Percentiles rank a stretch among this genome's conserved stretches.
Evolutionary conservation across 2,113 vertebrate species (phyloP).

Genomic region (Ochotona princeps): DNA sequence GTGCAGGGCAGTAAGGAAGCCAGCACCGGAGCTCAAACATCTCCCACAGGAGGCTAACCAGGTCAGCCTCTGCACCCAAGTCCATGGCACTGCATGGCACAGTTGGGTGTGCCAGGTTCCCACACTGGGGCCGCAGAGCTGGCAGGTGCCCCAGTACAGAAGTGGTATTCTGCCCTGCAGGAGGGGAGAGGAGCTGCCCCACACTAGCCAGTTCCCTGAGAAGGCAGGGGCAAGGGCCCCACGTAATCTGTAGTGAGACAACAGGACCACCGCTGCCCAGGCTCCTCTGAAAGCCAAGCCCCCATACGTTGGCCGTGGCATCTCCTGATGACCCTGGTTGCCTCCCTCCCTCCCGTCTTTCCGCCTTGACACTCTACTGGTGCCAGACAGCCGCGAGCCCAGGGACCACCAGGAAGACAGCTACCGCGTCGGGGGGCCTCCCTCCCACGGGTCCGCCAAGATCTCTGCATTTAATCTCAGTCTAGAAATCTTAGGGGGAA

Average conservation of each 20-base stretch:
- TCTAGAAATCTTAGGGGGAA: background rate
- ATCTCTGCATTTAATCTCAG: slow-evolving; percentile 51
- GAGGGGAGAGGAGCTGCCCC: background rate
- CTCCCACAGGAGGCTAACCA: no score
- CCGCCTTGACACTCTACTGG: background rate
- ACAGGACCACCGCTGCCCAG: background rate
- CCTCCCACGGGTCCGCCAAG: background rate
- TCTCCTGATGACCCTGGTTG: background rate
- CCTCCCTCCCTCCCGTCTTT: background rate
- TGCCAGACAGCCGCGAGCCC: slow-evolving; percentile 8
- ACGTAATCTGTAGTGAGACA: background rate
- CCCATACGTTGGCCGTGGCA: background rate
- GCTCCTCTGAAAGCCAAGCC: background rate
- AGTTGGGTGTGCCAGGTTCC: background rate
- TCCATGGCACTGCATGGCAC: background rate
- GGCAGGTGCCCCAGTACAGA: background rate
- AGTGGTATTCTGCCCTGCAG: background rate
- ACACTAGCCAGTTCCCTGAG: background rate
- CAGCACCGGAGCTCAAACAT: background rate
- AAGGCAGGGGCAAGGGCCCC: background rate
- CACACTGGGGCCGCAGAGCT: background rate
- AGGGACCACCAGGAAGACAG: slow-evolving; percentile 19
- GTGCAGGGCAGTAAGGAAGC: background rate
- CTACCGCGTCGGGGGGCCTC: background rate
- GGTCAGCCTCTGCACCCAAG: background rate